These are phyloP conservation scores for Centruroides sculpturatus DNA, from an alignment of 1,140 invertebrate species.

Conservation along the genomic window DNA sequence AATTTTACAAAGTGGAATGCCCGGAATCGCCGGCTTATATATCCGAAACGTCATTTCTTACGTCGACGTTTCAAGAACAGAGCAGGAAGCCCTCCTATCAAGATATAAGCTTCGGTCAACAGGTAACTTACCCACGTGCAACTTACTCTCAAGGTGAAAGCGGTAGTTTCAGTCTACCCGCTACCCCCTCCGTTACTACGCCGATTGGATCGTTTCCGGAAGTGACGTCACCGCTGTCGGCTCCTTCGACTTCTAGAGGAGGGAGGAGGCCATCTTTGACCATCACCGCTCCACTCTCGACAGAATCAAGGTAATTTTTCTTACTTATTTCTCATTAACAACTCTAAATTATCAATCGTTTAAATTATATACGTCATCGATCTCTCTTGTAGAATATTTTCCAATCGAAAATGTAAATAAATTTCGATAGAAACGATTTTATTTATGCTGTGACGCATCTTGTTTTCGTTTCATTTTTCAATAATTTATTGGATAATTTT, in stretches of 20 bases:
- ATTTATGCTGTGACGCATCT: too few species aligned
- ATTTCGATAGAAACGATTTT: too few species aligned
- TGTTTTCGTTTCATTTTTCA: too few species aligned
- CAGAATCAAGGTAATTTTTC: slow-evolving; percentile 2
- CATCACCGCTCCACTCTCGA: slow-evolving; percentile 4
- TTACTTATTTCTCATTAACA: too few species aligned
- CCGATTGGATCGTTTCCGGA: neutral
- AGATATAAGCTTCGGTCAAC: slow-evolving; percentile 24
- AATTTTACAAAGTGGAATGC: neutral
- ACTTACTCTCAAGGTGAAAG: neutral
- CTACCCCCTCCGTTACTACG: slow-evolving; percentile 21
- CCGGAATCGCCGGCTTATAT: neutral
- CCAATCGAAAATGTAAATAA: too few species aligned
- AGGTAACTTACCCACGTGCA: neutral
- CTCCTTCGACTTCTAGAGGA: slow-evolving; percentile 11
- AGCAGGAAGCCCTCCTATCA: neutral
- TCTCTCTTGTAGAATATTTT: too few species aligned
- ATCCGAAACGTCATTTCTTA: slow-evolving; percentile 10
- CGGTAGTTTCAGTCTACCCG: slow-evolving; percentile 1
- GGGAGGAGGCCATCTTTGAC: slow-evolving; percentile 17
- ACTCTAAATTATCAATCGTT: too few species aligned
- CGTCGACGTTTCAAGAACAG: slow-evolving; percentile 15
- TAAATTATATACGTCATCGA: too few species aligned
- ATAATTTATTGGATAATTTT: too few species aligned
- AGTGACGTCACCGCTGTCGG: slow-evolving; percentile 16